Conservation (phyloP, 2,888 invertebrate genomes). For the Orthosia cruda region DNA sequence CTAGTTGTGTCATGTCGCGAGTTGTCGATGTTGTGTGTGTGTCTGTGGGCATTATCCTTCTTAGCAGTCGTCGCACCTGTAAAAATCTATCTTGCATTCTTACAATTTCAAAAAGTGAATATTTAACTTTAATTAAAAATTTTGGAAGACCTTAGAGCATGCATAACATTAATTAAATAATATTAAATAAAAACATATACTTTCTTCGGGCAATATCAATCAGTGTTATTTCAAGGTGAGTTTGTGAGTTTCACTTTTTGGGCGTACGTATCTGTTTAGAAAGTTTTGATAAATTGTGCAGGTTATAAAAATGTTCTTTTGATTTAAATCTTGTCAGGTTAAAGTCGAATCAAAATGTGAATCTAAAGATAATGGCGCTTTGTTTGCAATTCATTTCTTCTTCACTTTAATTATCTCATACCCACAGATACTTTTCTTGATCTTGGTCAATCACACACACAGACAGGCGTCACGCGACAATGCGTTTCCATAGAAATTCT, state of each 20-base stretch:
- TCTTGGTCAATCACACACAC: not conserved
- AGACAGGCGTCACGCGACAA: not conserved
- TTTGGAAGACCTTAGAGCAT: too few species aligned
- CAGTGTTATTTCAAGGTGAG: not conserved
- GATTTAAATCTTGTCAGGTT: not conserved
- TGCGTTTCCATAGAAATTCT: not conserved
- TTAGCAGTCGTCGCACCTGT: too few species aligned
- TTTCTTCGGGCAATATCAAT: constrained; percentile 2
- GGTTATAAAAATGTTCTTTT: not conserved
- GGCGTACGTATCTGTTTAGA: not conserved
- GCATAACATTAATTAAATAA: not conserved
- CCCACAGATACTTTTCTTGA: not conserved
- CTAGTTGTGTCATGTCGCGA: too few species aligned
- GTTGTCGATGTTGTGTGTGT: too few species aligned
- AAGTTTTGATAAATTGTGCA: constrained; percentile 12
- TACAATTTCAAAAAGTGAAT: too few species aligned
- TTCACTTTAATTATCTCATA: not conserved
- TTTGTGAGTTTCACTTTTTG: too few species aligned
- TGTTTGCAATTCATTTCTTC: not conserved
- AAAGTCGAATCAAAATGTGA: constrained; percentile 3
- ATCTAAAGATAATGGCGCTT: not conserved
- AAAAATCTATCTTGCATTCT: too few species aligned
- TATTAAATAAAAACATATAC: not conserved
- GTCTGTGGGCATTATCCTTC: too few species aligned
- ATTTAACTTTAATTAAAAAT: too few species aligned